phyloP scores from a whole-genome alignment of 1,140 invertebrate species.

The Drosophila athabasca region DNA sequence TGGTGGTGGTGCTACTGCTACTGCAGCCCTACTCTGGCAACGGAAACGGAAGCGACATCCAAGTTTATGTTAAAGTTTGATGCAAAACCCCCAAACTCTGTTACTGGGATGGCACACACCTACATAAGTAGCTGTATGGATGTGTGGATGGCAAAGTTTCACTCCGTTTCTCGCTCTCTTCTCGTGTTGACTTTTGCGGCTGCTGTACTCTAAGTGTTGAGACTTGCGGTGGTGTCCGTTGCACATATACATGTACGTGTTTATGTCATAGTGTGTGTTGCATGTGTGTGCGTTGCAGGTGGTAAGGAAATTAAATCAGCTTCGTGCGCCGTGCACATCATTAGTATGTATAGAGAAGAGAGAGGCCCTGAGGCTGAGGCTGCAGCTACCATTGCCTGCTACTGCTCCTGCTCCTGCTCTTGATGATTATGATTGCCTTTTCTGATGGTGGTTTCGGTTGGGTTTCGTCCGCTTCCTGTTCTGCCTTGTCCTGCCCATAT shows the following conservation, averaged over 20 bases:
- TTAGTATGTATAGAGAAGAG: conserved; percentile 69
- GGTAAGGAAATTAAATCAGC: conserved; percentile 78
- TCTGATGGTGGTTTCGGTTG: conserved; percentile 3
- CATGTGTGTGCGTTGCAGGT: conserved; percentile 46
- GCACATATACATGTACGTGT: conserved; percentile 42
- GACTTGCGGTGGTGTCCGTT: conserved; percentile 66
- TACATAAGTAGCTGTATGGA: conserved; percentile 68
- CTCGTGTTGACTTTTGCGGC: conserved; percentile 72
- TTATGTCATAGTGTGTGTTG: too few relatives aligned
- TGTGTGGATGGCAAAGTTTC: conserved; percentile 57
- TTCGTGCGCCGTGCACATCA: conserved; percentile 75
- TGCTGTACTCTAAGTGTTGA: conserved; percentile 55
- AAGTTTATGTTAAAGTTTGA: conserved; percentile 81
- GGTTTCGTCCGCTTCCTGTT: background rate
- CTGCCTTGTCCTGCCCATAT: background rate
- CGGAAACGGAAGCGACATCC: conserved; percentile 77
- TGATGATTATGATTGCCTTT: conserved; percentile 43
- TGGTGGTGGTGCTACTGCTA: too few relatives aligned
- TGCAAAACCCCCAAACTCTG: conserved; percentile 56
- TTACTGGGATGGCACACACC: conserved; percentile 9
- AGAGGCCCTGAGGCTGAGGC: conserved; percentile 8
- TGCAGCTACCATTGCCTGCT: background rate
- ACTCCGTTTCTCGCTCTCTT: conserved; percentile 33
- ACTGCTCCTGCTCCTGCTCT: conserved; percentile 16
- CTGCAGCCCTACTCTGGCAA: conserved; percentile 18